Evolutionary conservation across 2,888 invertebrate genomes (phyloP).

Genomic region (Teleiodes luculella): DNA sequence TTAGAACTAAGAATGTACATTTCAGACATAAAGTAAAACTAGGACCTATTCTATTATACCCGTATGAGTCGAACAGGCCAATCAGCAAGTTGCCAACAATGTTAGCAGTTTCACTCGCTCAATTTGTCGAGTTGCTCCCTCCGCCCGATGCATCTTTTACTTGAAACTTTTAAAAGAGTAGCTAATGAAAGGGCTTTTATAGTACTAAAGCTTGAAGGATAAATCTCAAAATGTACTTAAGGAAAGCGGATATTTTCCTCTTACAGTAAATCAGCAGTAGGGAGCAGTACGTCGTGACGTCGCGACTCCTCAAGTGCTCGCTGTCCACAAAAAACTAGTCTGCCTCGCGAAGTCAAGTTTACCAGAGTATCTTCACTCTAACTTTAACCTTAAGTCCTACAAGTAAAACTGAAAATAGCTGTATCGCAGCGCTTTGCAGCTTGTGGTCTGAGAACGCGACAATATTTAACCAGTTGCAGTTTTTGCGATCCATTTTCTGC

Average conservation of each 20-base stretch:
- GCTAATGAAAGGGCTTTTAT: conserved; percentile 4
- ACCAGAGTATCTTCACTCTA: neutral
- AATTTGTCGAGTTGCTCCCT: neutral
- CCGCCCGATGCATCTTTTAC: conserved; percentile 5
- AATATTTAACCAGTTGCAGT: conserved; percentile 3
- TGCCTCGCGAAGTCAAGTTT: conserved; percentile 4
- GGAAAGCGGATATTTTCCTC: neutral
- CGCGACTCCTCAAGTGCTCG: conserved; percentile 1
- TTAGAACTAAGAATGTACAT: too few species aligned
- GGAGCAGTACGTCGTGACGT: neutral
- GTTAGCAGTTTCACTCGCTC: conserved; percentile 4
- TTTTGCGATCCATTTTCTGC: neutral
- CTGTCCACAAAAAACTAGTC: conserved; percentile 6
- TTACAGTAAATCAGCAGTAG: conserved; percentile 3
- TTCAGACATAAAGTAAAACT: neutral
- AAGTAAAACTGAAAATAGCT: neutral
- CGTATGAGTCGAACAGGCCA: neutral
- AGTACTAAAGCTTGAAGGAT: neutral
- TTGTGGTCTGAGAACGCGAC: neutral
- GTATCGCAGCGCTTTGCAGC: neutral
- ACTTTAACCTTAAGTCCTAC: neutral
- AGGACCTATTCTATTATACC: neutral
- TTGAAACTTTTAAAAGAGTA: neutral
- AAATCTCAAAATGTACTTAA: neutral
- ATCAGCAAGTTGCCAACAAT: conserved; percentile 8